These are phyloP conservation scores for Musca domestica DNA, from an alignment of 1,140 invertebrate species.

Conservation along the genomic window DNA sequence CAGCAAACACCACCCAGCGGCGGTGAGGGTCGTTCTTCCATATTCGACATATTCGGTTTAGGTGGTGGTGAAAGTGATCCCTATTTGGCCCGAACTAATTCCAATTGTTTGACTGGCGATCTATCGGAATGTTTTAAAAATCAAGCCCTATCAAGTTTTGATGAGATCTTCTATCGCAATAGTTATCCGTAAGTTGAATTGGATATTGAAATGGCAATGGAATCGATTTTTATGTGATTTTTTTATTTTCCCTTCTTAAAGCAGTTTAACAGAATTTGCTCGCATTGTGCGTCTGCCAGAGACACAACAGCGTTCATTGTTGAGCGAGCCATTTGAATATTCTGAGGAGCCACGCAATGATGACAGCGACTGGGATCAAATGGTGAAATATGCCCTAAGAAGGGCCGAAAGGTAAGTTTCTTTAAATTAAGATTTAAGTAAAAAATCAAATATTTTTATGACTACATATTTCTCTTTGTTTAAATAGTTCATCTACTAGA, in stretches of 20 bases:
- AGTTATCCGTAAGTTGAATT: conserved; percentile 56
- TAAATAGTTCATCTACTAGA: no score
- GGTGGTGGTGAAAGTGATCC: conserved; percentile 69
- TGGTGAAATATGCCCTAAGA: conserved; percentile 71
- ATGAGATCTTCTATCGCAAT: conserved; percentile 71
- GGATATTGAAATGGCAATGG: neutral
- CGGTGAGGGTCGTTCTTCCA: conserved; percentile 52
- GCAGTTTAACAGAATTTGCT: conserved; percentile 67
- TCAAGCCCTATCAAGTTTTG: conserved; percentile 67
- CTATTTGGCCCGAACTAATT: conserved; percentile 69
- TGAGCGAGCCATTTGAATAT: conserved; percentile 67
- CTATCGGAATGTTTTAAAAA: conserved; percentile 79
- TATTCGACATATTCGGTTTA: conserved; percentile 73
- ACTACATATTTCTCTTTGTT: no score
- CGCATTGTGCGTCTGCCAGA: conserved; percentile 66
- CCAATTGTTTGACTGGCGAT: conserved; percentile 70
- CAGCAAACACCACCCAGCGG: conserved; percentile 29
- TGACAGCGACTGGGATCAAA: conserved; percentile 76
- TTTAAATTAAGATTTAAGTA: neutral
- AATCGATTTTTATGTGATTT: conserved; percentile 11
- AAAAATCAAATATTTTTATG: neutral
- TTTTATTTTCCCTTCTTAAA: conserved; percentile 17
- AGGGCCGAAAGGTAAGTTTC: conserved; percentile 64
- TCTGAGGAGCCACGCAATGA: conserved; percentile 64
- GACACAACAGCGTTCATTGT: conserved; percentile 62